These are phyloP conservation scores for Danio choprae DNA, from an alignment of 2,797 vertebrate species.

Conservation along the genomic window DNA sequence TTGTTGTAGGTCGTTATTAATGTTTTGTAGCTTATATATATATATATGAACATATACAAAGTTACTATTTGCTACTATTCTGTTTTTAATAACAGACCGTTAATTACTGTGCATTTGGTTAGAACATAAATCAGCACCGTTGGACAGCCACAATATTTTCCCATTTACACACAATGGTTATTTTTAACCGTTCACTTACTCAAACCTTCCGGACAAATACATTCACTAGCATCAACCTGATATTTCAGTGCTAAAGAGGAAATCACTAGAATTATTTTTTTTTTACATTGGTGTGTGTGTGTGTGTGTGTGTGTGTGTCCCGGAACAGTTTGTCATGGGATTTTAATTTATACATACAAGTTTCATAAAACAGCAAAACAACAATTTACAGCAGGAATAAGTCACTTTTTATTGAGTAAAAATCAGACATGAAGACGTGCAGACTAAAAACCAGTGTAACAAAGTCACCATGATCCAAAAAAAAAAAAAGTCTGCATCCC, in stretches of 20 bases:
- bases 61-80: no score
- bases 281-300: neutral
- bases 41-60: no score
- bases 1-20: no score
- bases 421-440: conserved; percentile 92
- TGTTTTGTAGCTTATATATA: no score
- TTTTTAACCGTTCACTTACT: neutral
- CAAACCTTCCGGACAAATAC: neutral
- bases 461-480: conserved; percentile 90
- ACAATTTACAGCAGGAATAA: conserved; percentile 37
- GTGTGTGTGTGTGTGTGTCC: no score
- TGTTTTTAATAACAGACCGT: no score
- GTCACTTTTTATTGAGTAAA: conserved; percentile 92
- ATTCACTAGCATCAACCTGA: no score
- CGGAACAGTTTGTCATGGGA: neutral
- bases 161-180: no score
- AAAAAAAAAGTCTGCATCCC: conserved; percentile 90
- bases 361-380: neutral
- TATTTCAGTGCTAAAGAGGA: no score
- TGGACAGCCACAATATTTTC: no score
- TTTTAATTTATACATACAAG: neutral
- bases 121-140: no score
- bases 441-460: conserved; percentile 99
- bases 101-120: no score
- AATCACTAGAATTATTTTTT: neutral